Evolutionary conservation across 2,888 invertebrate genomes (phyloP).

Genomic region (Nebria salina): DNA sequence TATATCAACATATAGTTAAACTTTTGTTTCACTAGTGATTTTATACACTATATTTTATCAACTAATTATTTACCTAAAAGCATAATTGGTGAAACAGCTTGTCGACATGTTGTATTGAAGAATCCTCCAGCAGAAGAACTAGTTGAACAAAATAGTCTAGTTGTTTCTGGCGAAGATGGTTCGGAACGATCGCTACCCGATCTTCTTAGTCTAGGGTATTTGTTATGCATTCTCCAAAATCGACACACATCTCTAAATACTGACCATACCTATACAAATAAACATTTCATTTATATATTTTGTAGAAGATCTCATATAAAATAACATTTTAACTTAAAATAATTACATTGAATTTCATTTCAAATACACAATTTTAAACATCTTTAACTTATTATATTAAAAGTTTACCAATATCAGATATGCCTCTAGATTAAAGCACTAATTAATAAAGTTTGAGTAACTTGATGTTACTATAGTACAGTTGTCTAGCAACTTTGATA

Average conservation of each 20-base stretch:
- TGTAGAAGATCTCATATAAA: neutral
- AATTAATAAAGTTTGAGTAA: too few species aligned
- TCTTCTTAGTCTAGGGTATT: constrained; percentile 72
- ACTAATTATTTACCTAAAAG: constrained; percentile 53
- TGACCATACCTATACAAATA: constrained; percentile 70
- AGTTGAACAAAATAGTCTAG: constrained; percentile 62
- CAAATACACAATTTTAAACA: too few species aligned
- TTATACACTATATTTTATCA: too few species aligned
- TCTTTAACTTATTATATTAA: too few species aligned
- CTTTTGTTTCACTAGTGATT: too few species aligned
- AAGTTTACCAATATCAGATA: too few species aligned
- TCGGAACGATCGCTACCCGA: constrained; percentile 68
- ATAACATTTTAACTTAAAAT: too few species aligned
- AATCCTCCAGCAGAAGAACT: constrained; percentile 56
- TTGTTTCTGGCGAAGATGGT: constrained; percentile 65
- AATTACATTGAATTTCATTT: too few species aligned
- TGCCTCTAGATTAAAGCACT: too few species aligned
- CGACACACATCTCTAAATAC: constrained; percentile 81
- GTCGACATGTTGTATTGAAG: constrained; percentile 47
- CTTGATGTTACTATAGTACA: too few species aligned
- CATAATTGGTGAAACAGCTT: constrained; percentile 57
- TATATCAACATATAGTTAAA: too few species aligned
- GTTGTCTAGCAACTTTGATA: too few species aligned
- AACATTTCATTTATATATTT: neutral
- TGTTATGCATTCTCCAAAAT: constrained; percentile 78